Base-by-base conservation (phyloP, 2,888 invertebrate species). In the Pandemis corylana region DNA sequence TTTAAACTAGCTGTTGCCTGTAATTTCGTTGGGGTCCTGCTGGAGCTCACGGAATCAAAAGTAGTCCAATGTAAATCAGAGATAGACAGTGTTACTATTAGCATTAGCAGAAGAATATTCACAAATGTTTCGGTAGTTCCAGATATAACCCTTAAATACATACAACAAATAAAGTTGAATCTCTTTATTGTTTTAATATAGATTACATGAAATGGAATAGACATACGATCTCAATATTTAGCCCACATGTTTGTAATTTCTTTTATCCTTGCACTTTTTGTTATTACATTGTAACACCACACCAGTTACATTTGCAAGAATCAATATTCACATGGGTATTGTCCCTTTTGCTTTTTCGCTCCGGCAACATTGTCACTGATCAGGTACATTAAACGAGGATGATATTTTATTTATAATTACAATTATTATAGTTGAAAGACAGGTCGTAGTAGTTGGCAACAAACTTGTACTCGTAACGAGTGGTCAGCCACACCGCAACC, bases 401-500 rank as follows among this genome's bases (percentile, higher is more conserved):
- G 76, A 78, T 78, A 77, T 76, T 76, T 76, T 78, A 77, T 77
- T 76, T 76, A 77, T 74, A 74, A 74, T 74, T 74, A 73, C 69
- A 73, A 71, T 73, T 76, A 76, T 68, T 72, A 73, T 71, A 73
- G 75, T 67, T 72, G 73, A 68, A 70, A 71, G 77, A 78, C 77
- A 72, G 71, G 77, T 71, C 69, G 71, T 72, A 71, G 75, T 71
- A 78, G 79, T 76, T 79, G 70, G 80, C 83, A 80, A 84, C 80
- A 84, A 80, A 80, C 82, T 82, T 79, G 46, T 46, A 80, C 82
- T 82, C 79, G 46, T 46, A 75, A 53, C 78, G 75, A 76, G 78
- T 71, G 76, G 76, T 75, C 69, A 56, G 70, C 77, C 62, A 66
- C 76, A 68, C 42, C 64, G 63, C 59, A 64, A 68, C 84, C 83